Evolutionary conservation across 2,113 vertebrate genomes (phyloP), one percentile per base, ranked within the genome.

Genomic region (Myrmecophaga tridactyla): DNA sequence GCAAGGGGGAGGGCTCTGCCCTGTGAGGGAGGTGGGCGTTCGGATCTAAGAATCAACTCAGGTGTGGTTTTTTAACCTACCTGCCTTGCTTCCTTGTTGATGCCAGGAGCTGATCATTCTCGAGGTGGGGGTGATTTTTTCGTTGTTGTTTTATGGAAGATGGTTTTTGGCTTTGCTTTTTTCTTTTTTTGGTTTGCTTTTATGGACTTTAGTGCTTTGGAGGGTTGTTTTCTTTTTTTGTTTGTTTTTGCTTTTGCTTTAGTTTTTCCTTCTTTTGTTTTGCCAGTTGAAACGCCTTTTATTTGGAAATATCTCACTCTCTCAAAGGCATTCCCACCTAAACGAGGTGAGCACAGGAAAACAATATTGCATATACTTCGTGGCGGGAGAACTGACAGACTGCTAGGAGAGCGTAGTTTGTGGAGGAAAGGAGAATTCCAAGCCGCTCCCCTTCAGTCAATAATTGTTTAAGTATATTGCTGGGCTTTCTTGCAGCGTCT

Each of bases 21-120:
- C 17, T 34, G 18, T 0, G 1, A 60, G 76, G 51, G 10, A 1
- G 27, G 21, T 1, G 0, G 6, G 36, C 1, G 51, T n/a, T 29
- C 3, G 4, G 94, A 41, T 4, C 43, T 6, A 14, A 73, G 82
- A 2, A 5, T n/a, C 5, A 43, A 20, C 69, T 20, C 1, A 2
- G 60, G 31, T 8, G 6, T 48, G 51, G 36, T n/a, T 23, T 0
- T 41, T 13, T 14, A 51, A 58, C 69, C 51, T 18, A 3, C 43
- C 51, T 3, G 21, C 48, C 62, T 39, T 39, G 15, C 36, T 46
- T 94, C 70, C 17, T 76, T 27, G 31, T 43, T 29, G 60, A 60
- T 18, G 36, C 10, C 4, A 1, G 7, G 10, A 65, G 65, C 41
- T 23, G 60, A n/a, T 51, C 25, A 58, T 56, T 21, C 11, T 9